phyloP scores from a whole-genome alignment of 1,140 invertebrate genomes.

The Nylanderia fulva region DNA sequence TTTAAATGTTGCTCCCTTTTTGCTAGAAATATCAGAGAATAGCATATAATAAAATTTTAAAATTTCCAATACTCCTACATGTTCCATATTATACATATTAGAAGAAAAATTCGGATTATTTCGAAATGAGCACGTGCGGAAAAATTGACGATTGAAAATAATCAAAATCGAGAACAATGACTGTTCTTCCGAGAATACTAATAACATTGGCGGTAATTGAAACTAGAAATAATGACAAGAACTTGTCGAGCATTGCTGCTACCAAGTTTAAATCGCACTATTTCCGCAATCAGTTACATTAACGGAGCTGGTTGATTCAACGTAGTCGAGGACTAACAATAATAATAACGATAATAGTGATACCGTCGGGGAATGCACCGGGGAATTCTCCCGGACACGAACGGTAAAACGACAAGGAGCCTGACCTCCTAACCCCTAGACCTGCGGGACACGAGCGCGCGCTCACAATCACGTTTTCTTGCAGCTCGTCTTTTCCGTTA shows the following conservation, averaged over 20 bases:
- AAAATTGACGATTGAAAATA: not conserved
- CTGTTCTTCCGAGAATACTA: not conserved
- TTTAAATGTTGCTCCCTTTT: not conserved
- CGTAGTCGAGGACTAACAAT: slow-evolving; percentile 41
- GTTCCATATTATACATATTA: not conserved
- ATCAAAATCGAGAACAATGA: not conserved
- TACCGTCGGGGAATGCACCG: slow-evolving; percentile 58
- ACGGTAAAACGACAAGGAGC: slow-evolving; percentile 58
- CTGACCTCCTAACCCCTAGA: slow-evolving; percentile 72
- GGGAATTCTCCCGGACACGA: slow-evolving; percentile 65
- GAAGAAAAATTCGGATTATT: not conserved
- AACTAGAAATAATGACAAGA: not conserved
- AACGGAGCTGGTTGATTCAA: slow-evolving; percentile 39
- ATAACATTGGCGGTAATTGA: not conserved
- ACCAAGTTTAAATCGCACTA: slow-evolving; percentile 18
- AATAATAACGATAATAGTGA: slow-evolving; percentile 53
- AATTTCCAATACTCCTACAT: not conserved
- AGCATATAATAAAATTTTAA: not conserved
- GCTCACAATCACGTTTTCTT: slow-evolving; percentile 60
- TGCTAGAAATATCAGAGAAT: not conserved
- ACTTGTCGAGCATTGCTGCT: not conserved
- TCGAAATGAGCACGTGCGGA: not conserved
- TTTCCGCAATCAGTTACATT: slow-evolving; percentile 46
- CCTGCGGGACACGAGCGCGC: slow-evolving; percentile 28
- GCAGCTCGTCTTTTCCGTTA: slow-evolving; percentile 70